Evolutionary conservation across 2,113 vertebrate species (phyloP).

Genomic region (Zosterops borbonicus): DNA sequence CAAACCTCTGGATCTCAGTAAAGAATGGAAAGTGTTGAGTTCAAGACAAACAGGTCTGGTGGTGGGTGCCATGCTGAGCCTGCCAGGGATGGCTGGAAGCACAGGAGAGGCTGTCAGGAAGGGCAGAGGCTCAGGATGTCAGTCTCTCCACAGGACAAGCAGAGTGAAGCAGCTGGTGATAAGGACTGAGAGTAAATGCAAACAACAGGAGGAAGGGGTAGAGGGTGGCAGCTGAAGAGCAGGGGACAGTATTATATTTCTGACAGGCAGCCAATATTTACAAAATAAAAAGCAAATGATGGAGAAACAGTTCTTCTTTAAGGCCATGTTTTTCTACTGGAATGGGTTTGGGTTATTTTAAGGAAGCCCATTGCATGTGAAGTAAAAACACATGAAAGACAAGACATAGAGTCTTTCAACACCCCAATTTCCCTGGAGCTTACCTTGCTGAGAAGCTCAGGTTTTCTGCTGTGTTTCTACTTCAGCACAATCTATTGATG

Average conservation of each 20-base stretch:
- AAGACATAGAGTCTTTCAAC: neutral
- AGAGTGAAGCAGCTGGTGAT: neutral
- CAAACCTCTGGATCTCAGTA: neutral
- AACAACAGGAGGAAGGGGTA: neutral
- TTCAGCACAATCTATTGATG: neutral
- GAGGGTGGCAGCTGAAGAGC: neutral
- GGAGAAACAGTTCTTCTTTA: neutral
- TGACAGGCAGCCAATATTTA: neutral
- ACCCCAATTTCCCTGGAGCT: neutral
- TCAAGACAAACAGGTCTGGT: neutral
- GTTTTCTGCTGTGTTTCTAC: neutral
- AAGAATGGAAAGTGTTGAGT: neutral
- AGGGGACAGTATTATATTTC: neutral
- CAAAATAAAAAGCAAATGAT: neutral
- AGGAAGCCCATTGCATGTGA: neutral
- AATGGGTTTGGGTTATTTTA: neutral
- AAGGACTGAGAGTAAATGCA: neutral
- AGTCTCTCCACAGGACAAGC: neutral
- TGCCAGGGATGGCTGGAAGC: neutral
- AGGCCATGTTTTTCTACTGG: neutral
- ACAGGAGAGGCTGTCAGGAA: neutral
- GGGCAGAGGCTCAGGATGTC: neutral
- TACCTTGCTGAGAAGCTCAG: neutral
- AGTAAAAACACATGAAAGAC: neutral
- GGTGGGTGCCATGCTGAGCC: neutral